Evolutionary conservation across 2,888 invertebrate genomes (phyloP).

Genomic region (Cryptocephalus moraei): DNA sequence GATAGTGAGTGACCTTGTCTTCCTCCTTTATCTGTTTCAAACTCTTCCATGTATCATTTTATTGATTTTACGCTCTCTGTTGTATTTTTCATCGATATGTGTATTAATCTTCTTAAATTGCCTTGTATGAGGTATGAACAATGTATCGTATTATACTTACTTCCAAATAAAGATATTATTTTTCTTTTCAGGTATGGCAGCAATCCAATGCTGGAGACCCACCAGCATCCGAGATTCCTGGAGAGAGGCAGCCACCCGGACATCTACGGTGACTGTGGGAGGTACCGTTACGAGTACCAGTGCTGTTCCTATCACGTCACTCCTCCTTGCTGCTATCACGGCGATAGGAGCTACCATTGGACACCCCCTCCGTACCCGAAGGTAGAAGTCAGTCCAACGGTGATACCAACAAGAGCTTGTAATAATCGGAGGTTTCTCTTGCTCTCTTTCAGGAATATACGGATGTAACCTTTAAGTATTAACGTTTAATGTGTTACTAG

Average conservation of each 20-base stretch:
- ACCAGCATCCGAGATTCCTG: conserved; percentile 14
- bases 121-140: too few relatives aligned
- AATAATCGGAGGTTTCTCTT: neutral
- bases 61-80: too few relatives aligned
- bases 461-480: neutral
- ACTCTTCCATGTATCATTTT: too few relatives aligned
- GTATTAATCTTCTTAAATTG: too few relatives aligned
- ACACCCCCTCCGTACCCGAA: conserved; percentile 28
- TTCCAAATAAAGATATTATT: too few relatives aligned
- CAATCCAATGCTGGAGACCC: conserved; percentile 35
- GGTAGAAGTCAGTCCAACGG: conserved; percentile 15
- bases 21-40: too few relatives aligned
- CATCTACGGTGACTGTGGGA: conserved; percentile 28
- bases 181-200: conserved; percentile 33
- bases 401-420: neutral
- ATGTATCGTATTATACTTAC: too few relatives aligned
- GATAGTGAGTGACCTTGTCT: too few relatives aligned
- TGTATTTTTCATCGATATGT: too few relatives aligned
- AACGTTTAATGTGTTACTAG: neutral
- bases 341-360: conserved; percentile 31
- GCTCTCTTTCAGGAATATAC: neutral
- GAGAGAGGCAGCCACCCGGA: conserved; percentile 36
- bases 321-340: conserved; percentile 30
- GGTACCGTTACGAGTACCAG: conserved; percentile 24
- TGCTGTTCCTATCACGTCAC: conserved; percentile 32